A percentile compares a stretch with the other conserved stretches of the same genome.
Evolutionary conservation across 1,140 invertebrate species (phyloP).

Genomic region (Paraescarpia echinospica): DNA sequence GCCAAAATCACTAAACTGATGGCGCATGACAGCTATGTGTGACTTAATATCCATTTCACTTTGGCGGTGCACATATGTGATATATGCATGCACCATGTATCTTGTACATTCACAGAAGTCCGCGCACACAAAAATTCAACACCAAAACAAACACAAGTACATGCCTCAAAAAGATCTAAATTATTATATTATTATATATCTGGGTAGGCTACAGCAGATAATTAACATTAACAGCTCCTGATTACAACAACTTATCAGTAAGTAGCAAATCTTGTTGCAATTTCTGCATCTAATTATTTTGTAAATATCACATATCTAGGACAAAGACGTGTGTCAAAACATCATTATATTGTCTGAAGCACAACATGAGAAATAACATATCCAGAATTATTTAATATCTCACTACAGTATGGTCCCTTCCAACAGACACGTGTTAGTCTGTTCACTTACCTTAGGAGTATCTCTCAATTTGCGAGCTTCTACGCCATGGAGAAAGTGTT

Average conservation of each 20-base stretch:
- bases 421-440: neutral
- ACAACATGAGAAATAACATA: neutral
- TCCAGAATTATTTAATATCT: neutral
- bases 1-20: no score
- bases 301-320: no score
- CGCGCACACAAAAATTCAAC: neutral
- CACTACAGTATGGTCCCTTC: neutral
- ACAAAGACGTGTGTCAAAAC: no score
- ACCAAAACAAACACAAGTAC: neutral
- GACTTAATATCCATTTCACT: no score
- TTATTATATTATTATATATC: neutral
- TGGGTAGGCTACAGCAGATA: no score
- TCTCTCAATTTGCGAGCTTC: constrained; percentile 76
- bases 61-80: no score
- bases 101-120: neutral
- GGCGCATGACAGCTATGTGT: no score
- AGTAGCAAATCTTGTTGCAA: no score
- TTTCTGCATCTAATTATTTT: no score
- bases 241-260: no score
- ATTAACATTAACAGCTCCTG: no score
- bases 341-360: no score
- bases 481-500: constrained; percentile 75
- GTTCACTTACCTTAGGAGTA: constrained; percentile 72
- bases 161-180: neutral
- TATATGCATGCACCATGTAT: neutral